Conservation (phyloP, 2,113 vertebrate species). For the Oreotrochilus melanogaster region DNA sequence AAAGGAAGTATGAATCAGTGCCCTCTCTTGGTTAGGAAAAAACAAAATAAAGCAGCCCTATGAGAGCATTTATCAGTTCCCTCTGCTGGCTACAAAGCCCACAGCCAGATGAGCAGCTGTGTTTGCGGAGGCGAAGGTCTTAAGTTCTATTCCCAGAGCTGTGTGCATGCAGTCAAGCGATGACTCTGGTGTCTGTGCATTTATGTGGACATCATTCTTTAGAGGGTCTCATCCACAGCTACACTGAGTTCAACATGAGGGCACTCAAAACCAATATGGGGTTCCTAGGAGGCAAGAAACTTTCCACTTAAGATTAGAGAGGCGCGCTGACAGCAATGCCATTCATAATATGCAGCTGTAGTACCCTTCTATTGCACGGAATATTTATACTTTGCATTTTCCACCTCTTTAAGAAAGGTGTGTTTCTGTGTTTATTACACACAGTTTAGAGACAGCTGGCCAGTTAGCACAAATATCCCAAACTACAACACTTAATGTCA, state of each 20-base stretch:
- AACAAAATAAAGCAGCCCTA: neutral
- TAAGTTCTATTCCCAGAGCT: slow-evolving; percentile 43
- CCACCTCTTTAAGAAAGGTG: neutral
- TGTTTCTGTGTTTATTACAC: neutral
- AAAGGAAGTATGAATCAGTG: neutral
- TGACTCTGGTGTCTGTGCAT: slow-evolving; percentile 61
- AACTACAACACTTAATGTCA: neutral
- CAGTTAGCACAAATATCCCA: neutral
- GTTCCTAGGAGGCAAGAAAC: slow-evolving; percentile 26
- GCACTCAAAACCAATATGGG: slow-evolving; percentile 3
- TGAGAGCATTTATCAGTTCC: slow-evolving; percentile 49
- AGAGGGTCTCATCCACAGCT: slow-evolving; percentile 22
- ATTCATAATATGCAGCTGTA: neutral
- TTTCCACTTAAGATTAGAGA: neutral
- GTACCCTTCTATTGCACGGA: neutral
- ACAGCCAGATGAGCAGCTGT: slow-evolving; percentile 70
- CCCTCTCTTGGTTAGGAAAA: slow-evolving; percentile 28
- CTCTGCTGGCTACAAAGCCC: slow-evolving; percentile 65
- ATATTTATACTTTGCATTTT: neutral
- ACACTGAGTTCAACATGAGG: slow-evolving; percentile 23
- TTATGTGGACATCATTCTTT: slow-evolving; percentile 10
- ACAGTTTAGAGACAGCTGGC: neutral
- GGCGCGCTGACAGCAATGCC: neutral
- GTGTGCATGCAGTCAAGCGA: slow-evolving; percentile 8
- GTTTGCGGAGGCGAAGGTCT: slow-evolving; percentile 59